Percentiles rank a stretch among this genome's conserved stretches.
These are phyloP conservation scores for Trididemnum miniatum DNA, from an alignment of 23 tunicate genomes.

Conservation along the genomic window DNA sequence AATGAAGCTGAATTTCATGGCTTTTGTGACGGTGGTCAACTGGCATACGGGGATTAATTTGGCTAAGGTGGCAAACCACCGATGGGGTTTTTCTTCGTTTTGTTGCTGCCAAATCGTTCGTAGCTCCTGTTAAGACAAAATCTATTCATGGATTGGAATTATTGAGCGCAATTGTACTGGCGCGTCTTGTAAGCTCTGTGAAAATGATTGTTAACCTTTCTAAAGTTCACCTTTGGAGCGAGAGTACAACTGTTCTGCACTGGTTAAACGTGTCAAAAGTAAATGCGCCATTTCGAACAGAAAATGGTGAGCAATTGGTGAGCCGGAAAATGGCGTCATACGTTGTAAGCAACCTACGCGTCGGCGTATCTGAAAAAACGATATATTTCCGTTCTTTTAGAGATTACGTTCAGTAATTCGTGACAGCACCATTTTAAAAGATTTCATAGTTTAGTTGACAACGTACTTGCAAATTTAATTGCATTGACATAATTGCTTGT, in stretches of 20 bases:
- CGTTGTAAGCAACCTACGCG: too few species aligned
- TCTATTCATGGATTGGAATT: slow-evolving; percentile 11
- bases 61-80: not conserved
- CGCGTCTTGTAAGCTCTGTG: not conserved
- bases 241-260: not conserved
- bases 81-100: not conserved
- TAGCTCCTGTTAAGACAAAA: slow-evolving; percentile 8
- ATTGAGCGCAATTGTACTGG: not conserved
- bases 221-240: not conserved
- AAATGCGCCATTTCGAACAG: too few species aligned
- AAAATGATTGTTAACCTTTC: not conserved
- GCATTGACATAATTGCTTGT: too few species aligned
- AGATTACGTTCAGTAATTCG: too few species aligned
- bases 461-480: too few species aligned
- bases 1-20: not conserved
- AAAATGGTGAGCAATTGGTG: too few species aligned
- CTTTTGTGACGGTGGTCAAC: slow-evolving; percentile 11
- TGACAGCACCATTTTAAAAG: too few species aligned
- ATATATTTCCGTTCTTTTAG: too few species aligned
- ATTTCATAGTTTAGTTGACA: too few species aligned
- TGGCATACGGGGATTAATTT: slow-evolving; percentile 19
- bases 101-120: slow-evolving; percentile 25
- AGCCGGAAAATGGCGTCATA: too few species aligned
- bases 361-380: too few species aligned
- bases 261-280: too few species aligned